These are phyloP conservation scores for Pteromalus puparum DNA, from an alignment of 1,140 invertebrate species.

Conservation along the genomic window DNA sequence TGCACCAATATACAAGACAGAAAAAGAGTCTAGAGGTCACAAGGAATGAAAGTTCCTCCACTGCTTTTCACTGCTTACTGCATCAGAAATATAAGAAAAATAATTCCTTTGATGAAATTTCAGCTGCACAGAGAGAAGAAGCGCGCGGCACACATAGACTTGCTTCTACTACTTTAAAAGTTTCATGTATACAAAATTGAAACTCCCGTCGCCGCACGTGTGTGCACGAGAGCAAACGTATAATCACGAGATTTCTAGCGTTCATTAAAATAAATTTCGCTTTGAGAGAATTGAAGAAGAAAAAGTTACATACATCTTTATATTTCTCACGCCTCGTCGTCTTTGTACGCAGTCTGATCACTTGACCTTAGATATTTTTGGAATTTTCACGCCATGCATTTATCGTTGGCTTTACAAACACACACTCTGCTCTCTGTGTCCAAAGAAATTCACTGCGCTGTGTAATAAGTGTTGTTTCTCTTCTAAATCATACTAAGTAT, in stretches of 20 bases:
- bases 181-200: background rate
- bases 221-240: background rate
- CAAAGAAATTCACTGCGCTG: background rate
- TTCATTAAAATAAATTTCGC: too few species aligned
- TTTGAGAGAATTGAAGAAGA: too few species aligned
- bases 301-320: too few species aligned
- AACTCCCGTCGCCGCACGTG: background rate
- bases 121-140: background rate
- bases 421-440: background rate
- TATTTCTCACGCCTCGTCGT: background rate
- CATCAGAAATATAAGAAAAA: slow-evolving; percentile 22
- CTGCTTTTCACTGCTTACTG: slow-evolving; percentile 25
- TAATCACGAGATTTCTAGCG: background rate
- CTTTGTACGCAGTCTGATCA: background rate
- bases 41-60: slow-evolving; percentile 15
- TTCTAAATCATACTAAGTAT: too few species aligned
- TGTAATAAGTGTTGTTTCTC: background rate
- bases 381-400: background rate
- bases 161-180: background rate
- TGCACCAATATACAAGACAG: background rate
- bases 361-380: background rate
- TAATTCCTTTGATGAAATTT: slow-evolving; percentile 33
- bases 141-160: too few species aligned
- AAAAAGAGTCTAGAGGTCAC: background rate
- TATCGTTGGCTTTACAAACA: background rate